Percentiles rank a stretch among this genome's conserved stretches.
Evolutionary conservation across 2,888 invertebrate species (phyloP).

Genomic region (Caenorhabditis uteleia): DNA sequence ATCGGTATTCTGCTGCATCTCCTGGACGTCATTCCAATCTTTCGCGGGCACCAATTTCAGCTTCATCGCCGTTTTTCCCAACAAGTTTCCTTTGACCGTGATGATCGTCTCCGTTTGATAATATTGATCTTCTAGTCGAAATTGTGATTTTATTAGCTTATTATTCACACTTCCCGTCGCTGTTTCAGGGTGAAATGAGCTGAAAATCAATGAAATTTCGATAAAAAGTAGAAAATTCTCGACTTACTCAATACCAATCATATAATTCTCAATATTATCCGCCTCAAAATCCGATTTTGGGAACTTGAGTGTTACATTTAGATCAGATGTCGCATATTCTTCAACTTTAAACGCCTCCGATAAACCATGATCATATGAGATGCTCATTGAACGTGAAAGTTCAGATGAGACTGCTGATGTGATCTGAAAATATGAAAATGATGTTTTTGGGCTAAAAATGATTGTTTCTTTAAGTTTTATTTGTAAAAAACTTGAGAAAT

Average conservation of each 20-base stretch:
- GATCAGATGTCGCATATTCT: constrained; percentile 11
- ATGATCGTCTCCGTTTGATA: constrained; percentile 38
- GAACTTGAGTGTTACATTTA: constrained; percentile 25
- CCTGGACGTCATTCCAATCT: constrained; percentile 4
- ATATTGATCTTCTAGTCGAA: constrained; percentile 8
- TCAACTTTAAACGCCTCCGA: too few species aligned
- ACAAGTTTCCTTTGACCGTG: constrained; percentile 44
- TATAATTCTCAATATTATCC: constrained; percentile 18
- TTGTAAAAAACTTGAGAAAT: too few species aligned
- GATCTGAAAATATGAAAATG: constrained; percentile 11
- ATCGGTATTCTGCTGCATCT: not conserved
- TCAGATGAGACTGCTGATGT: constrained; percentile 20
- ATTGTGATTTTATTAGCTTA: constrained; percentile 7
- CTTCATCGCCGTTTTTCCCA: constrained; percentile 57
- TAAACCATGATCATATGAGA: constrained; percentile 20
- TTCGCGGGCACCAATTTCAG: constrained; percentile 34
- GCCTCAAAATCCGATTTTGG: constrained; percentile 22
- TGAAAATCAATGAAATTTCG: too few species aligned
- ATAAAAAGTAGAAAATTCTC: not conserved
- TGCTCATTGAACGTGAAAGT: constrained; percentile 24
- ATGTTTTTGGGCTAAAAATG: too few species aligned
- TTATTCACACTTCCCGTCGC: constrained; percentile 9
- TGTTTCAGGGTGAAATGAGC: constrained; percentile 34
- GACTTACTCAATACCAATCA: constrained; percentile 23
- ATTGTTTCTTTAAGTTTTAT: not conserved